Conservation (phyloP, 1,140 invertebrate genomes). For the Sesamia nonagrioides region DNA sequence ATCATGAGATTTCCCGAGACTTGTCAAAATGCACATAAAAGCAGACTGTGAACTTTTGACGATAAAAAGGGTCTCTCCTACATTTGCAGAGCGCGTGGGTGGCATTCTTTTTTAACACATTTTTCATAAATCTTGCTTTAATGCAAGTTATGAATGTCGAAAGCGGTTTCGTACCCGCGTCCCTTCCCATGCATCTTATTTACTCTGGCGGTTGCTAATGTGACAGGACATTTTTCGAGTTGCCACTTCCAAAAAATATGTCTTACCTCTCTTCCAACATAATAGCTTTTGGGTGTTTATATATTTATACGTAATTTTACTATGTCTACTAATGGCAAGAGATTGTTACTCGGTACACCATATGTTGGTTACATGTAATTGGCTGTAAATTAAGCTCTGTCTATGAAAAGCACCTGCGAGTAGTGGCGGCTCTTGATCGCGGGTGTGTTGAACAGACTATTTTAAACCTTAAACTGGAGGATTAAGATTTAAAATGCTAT, state of each 20-base stretch:
- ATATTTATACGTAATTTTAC: constrained; percentile 24
- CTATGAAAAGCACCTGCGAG: constrained; percentile 48
- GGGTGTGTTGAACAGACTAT: background rate
- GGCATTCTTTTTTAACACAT: constrained; percentile 6
- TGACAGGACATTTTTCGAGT: constrained; percentile 32
- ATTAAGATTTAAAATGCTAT: constrained; percentile 49
- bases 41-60: constrained; percentile 17
- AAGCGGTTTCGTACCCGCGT: constrained; percentile 14
- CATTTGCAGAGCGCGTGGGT: background rate
- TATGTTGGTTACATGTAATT: constrained; percentile 42
- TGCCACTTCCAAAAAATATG: constrained; percentile 2
- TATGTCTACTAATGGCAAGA: constrained; percentile 44
- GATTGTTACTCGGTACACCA: constrained; percentile 38
- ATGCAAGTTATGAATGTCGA: constrained; percentile 20
- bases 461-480: constrained; percentile 50
- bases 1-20: constrained; percentile 12
- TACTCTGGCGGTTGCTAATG: constrained; percentile 1
- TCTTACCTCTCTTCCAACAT: background rate
- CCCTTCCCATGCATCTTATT: constrained; percentile 26
- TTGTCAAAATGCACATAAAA: constrained; percentile 21
- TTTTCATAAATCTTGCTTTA: constrained; percentile 30
- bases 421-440: constrained; percentile 24
- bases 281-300: constrained; percentile 28
- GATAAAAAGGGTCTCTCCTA: constrained; percentile 16
- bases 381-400: constrained; percentile 49